These are phyloP conservation scores for Terrapene triunguis DNA, from an alignment of 2,113 vertebrate species.

Conservation along the genomic window DNA sequence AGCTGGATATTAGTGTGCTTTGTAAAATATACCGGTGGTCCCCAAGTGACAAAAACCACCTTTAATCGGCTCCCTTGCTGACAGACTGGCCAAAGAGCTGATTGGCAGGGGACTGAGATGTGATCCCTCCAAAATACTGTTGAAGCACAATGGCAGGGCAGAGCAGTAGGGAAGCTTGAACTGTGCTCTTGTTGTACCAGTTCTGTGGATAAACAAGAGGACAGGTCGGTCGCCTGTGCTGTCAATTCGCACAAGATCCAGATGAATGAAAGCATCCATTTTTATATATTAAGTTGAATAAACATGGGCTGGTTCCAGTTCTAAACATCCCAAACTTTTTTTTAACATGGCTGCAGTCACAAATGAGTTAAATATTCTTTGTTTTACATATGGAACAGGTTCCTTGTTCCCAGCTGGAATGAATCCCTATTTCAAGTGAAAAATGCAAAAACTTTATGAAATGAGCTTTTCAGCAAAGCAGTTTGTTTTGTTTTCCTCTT, in stretches of 20 bases:
- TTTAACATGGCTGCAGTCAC: neutral
- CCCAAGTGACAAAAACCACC: neutral
- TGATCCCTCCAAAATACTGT: neutral
- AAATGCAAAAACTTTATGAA: neutral
- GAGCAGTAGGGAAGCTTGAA: neutral
- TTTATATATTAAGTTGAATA: neutral
- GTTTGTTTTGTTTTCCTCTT: neutral
- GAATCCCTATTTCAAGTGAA: accelerated
- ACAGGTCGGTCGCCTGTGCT: neutral
- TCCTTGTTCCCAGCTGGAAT: accelerated
- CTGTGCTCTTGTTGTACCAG: neutral
- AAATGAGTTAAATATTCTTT: neutral
- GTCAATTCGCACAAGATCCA: accelerated
- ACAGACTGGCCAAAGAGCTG: accelerated
- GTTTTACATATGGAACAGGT: neutral
- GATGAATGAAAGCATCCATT: neutral
- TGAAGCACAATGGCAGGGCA: neutral
- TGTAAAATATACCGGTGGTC: neutral
- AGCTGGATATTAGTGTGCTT: neutral
- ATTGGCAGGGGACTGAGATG: accelerated
- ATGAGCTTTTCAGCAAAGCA: neutral
- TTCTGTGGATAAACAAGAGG: neutral
- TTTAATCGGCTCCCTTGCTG: neutral
- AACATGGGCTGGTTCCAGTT: accelerated
- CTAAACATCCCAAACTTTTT: neutral